Evolutionary conservation across 2,888 invertebrate species (phyloP).

Genomic region (Nephrotoma flavescens): DNA sequence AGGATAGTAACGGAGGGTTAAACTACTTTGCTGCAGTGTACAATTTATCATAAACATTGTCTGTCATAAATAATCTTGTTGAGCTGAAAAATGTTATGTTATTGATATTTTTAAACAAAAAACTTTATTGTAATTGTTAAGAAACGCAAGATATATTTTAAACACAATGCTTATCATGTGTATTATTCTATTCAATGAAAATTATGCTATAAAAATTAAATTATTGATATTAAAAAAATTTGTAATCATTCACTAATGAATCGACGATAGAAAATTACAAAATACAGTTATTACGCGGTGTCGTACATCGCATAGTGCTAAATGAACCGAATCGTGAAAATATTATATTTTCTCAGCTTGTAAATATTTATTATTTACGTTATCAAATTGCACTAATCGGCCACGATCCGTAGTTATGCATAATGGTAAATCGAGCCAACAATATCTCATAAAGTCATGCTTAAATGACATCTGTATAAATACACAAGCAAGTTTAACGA

Average conservation of each 20-base stretch:
- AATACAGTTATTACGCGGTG: not conserved
- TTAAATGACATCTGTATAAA: not conserved
- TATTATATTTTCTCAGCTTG: not conserved
- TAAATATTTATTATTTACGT: not conserved
- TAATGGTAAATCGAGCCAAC: not conserved
- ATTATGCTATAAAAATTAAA: no score
- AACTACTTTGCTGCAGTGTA: not conserved
- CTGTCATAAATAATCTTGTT: not conserved
- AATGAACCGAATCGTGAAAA: not conserved
- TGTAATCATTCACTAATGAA: not conserved
- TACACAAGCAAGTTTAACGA: no score
- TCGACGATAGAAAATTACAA: no score
- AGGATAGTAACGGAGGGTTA: no score
- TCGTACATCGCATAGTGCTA: not conserved
- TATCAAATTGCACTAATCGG: not conserved
- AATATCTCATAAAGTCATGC: not conserved
- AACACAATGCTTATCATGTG: not conserved
- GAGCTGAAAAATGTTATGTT: not conserved
- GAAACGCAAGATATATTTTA: not conserved
- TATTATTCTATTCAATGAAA: not conserved
- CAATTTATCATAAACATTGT: not conserved
- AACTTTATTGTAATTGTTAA: not conserved
- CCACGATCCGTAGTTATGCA: not conserved
- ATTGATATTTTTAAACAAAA: not conserved
- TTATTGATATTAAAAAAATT: not conserved